A percentile compares a stretch with the other conserved stretches of the same genome.
Evolutionary conservation across 2,888 invertebrate species (phyloP).

Genomic region (Epistrophe grossulariae): DNA sequence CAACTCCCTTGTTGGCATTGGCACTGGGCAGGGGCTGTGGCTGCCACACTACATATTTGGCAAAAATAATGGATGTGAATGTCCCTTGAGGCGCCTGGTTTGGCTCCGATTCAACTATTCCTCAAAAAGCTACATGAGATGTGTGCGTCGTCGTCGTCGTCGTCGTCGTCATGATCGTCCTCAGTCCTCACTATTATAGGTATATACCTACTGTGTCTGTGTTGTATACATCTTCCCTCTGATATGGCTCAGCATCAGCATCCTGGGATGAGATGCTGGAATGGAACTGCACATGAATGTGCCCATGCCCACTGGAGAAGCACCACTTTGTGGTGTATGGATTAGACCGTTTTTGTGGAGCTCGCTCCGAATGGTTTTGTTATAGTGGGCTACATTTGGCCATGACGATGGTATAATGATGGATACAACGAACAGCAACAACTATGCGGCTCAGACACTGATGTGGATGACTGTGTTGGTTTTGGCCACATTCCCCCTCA

Average conservation of each 20-base stretch:
- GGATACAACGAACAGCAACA: slow-evolving; percentile 57
- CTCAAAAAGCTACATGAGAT: slow-evolving; percentile 69
- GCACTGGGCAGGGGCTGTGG: slow-evolving; percentile 4
- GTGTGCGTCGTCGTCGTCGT: slow-evolving; percentile 50
- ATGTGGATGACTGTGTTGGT: slow-evolving; percentile 42
- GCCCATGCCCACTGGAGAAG: slow-evolving; percentile 40
- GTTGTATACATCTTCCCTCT: slow-evolving; percentile 27
- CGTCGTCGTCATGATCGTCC: slow-evolving; percentile 31
- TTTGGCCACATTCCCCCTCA: slow-evolving; percentile 19
- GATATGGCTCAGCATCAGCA: slow-evolving; percentile 13
- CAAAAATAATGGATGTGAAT: slow-evolving; percentile 76
- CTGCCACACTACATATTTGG: slow-evolving; percentile 71
- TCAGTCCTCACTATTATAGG: background rate
- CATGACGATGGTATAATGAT: slow-evolving; percentile 68
- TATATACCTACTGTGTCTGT: slow-evolving; percentile 5
- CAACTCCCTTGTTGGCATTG: slow-evolving; percentile 33
- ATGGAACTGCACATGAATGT: slow-evolving; percentile 20
- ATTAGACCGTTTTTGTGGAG: slow-evolving; percentile 57
- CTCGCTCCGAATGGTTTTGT: slow-evolving; percentile 55
- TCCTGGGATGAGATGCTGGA: slow-evolving; percentile 62
- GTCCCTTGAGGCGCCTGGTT: slow-evolving; percentile 76
- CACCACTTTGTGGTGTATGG: slow-evolving; percentile 66
- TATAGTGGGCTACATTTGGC: slow-evolving; percentile 70
- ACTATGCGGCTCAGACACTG: background rate
- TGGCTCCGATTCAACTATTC: slow-evolving; percentile 76